Base-by-base conservation (phyloP, 23 tunicate species). In the Ciona savignyi region DNA sequence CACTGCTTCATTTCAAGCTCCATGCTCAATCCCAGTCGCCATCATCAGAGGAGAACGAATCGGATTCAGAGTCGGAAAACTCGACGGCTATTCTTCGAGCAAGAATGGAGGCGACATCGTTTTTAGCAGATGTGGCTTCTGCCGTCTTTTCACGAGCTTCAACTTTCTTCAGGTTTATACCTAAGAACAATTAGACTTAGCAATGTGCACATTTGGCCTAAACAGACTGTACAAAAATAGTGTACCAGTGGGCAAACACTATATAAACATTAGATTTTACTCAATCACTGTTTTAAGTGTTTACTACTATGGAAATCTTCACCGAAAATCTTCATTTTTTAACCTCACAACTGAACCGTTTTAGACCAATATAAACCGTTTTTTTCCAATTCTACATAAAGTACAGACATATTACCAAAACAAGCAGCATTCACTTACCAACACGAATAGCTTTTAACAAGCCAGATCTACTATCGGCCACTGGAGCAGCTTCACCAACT, bases 61-160 rank as follows among this genome's bases (percentile, higher is more conserved):
- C 89, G 22, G 85, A 78, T 0, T 90, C 97, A 1, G 85, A 74
- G 68, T 90, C 97, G 25, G 89, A 83, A 51, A 90, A 74, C 56
- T 90, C 97, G 32, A 90, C 82, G 29, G 97, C 97, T 81, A 90
- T 90, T 70, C 97, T 74, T 15, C 97, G 85, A 1, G 89, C 89
- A 24, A 90, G 82, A 35, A 90, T 90, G 63, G 97, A 90, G 0
- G 97, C 97, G 0, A 90, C 97, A 69, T 90, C 97, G 74, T 90
- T 83, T 2, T 73, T 66, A 11, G 73, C 73, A 11, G 81, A 29
- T 62, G 74, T 0, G 30, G 81, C 72, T 31, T 85, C 78, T 24
- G 67, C 78, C 34, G 81, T 90, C 56, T 80, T 83, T 35, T 78
- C 85, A 11, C 74, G 77, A 71, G 78, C 73, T 69, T 90, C 97